Conservation (phyloP, 2,888 invertebrate genomes). For the Calameuta filiformis region DNA sequence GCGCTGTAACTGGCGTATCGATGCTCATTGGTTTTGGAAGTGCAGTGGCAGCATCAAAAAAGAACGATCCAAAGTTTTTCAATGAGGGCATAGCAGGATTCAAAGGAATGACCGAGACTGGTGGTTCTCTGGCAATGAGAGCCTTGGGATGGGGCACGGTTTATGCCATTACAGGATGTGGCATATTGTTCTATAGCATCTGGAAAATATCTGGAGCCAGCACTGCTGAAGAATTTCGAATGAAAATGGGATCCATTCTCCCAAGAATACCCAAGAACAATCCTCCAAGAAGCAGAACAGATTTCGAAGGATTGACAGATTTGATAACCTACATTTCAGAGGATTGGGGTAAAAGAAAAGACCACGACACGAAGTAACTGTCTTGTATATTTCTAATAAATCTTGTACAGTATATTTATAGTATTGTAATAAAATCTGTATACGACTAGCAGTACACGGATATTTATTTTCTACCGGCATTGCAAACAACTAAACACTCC, state of each 20-base stretch:
- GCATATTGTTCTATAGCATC: conserved; percentile 81
- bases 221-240: conserved; percentile 85
- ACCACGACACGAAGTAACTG: neutral
- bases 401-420: neutral
- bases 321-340: conserved; percentile 76
- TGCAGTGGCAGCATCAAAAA: conserved; percentile 81
- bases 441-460: neutral
- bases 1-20: conserved; percentile 81
- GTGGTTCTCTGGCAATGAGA: conserved; percentile 80
- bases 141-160: conserved; percentile 90
- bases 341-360: conserved; percentile 50
- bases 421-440: neutral
- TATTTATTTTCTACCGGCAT: neutral
- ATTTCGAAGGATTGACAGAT: conserved; percentile 87
- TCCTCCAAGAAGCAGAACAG: conserved; percentile 84
- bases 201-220: conserved; percentile 91
- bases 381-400: neutral
- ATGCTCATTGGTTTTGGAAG: conserved; percentile 84
- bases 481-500: neutral
- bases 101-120: conserved; percentile 78
- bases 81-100: conserved; percentile 76
- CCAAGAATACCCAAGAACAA: conserved; percentile 83
- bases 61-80: conserved; percentile 82
- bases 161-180: conserved; percentile 88
- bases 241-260: conserved; percentile 81